These are phyloP conservation scores for Coregonus sp. DNA, from an alignment of 2,797 vertebrate genomes.

Conservation along the genomic window DNA sequence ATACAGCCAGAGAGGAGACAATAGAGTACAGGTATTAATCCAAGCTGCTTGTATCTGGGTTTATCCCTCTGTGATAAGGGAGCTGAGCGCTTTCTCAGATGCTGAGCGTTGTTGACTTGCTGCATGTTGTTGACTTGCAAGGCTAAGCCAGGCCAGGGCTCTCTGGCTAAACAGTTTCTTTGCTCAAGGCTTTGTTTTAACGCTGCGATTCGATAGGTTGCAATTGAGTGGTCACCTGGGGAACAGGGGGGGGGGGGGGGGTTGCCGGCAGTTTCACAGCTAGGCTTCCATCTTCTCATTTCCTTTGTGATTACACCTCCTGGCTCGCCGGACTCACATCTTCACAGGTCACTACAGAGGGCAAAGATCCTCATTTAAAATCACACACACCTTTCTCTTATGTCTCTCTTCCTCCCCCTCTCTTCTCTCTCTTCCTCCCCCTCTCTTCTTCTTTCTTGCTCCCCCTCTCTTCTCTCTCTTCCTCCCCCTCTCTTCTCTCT, in stretches of 20 bases:
- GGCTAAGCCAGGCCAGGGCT: slow-evolving; percentile 15
- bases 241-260: neutral
- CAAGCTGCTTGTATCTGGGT: neutral
- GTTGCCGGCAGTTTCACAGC: neutral
- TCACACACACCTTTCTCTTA: neutral
- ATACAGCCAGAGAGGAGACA: slow-evolving; percentile 21
- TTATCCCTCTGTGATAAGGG: neutral
- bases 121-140: neutral
- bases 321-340: no score
- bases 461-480: no score
- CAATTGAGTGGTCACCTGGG: slow-evolving; percentile 33
- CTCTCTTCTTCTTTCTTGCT: neutral
- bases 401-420: neutral
- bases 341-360: neutral
- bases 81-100: slow-evolving; percentile 14
- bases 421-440: neutral
- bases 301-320: neutral
- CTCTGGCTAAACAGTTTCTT: slow-evolving; percentile 26
- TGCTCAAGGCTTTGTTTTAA: slow-evolving; percentile 48
- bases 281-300: neutral
- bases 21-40: slow-evolving; percentile 23
- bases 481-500: no score
- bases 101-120: no score
- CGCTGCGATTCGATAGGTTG: slow-evolving; percentile 22
- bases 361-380: neutral